Conservation (phyloP, 92 coral and sea anemone genomes). For the Zoanthus solanderi region DNA sequence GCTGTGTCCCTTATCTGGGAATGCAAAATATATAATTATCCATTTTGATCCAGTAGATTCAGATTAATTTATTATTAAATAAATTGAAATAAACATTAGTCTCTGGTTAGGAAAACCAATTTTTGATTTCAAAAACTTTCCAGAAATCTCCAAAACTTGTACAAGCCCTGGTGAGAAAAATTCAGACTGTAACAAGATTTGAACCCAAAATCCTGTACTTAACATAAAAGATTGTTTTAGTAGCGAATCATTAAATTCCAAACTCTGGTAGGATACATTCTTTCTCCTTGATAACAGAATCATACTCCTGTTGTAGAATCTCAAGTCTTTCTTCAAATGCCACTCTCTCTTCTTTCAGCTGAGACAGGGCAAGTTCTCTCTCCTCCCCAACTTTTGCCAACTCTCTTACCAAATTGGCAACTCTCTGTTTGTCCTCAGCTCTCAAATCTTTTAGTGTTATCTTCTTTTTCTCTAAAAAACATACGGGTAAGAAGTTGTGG, state of each 20-base stretch:
- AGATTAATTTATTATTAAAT: neutral
- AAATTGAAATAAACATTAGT: neutral
- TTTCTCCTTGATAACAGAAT: conserved; percentile 81
- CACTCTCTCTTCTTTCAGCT: conserved; percentile 80
- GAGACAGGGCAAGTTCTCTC: conserved; percentile 79
- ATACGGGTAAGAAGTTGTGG: neutral
- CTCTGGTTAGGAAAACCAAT: no score
- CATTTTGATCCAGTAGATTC: neutral
- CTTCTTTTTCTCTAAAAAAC: conserved; percentile 11
- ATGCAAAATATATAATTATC: no score
- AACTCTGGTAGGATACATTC: conserved; percentile 69
- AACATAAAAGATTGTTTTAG: neutral
- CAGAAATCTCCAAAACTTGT: no score
- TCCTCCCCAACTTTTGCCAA: conserved; percentile 97
- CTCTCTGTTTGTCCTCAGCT: conserved; percentile 93
- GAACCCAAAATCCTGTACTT: neutral
- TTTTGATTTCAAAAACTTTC: no score
- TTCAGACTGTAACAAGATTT: neutral
- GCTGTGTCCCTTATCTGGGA: no score
- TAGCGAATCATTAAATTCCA: neutral
- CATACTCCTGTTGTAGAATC: conserved; percentile 91
- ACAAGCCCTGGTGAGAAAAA: neutral
- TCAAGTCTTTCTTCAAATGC: conserved; percentile 93
- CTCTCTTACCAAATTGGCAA: conserved; percentile 96
- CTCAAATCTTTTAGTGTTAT: conserved; percentile 80